Evolutionary conservation across 2,113 vertebrate species (phyloP).

Genomic region (Pterocles gutturalis): DNA sequence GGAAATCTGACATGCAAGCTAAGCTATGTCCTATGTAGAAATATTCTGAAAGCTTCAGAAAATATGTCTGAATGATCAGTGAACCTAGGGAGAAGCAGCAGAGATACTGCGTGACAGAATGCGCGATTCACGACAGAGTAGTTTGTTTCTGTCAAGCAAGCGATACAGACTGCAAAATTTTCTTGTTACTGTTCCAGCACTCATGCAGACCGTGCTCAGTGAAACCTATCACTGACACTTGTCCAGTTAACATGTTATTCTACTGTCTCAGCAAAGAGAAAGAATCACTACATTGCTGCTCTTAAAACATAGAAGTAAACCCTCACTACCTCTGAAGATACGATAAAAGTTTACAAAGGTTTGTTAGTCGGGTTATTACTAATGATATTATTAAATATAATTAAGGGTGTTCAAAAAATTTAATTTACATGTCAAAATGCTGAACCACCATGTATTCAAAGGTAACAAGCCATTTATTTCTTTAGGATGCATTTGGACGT

Average conservation of each 20-base stretch:
- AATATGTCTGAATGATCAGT: background rate
- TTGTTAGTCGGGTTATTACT: background rate
- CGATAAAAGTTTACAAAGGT: rapidly evolving
- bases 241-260: background rate
- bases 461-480: background rate
- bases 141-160: background rate
- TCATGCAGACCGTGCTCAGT: background rate
- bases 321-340: background rate
- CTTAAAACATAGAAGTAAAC: background rate
- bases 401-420: background rate
- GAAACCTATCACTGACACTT: background rate
- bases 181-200: background rate
- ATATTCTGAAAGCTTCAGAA: background rate
- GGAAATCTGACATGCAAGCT: background rate
- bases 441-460: background rate
- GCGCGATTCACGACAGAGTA: background rate
- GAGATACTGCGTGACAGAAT: background rate
- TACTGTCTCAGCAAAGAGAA: background rate
- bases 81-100: background rate
- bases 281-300: background rate
- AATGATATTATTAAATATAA: background rate
- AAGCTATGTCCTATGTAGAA: background rate
- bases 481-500: background rate
- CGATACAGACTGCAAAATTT: background rate
- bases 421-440: background rate